Evolutionary conservation across 2,797 vertebrate genomes (phyloP), one percentile per base, ranked within the genome.

Genomic region (Tarsius wallacei): DNA sequence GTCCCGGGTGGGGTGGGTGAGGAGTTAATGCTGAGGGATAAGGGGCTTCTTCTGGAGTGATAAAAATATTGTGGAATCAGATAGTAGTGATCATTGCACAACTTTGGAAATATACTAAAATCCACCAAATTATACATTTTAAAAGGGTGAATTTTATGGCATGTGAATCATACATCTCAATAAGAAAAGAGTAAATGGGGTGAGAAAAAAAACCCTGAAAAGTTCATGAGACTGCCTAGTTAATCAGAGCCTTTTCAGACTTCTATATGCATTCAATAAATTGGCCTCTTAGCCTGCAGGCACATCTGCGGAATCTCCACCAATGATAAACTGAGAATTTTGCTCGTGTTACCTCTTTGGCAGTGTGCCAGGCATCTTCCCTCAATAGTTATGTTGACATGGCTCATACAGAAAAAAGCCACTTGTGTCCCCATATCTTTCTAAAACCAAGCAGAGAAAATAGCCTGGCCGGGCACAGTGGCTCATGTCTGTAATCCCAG

Each of bases 261-360:
- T 91, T 83, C 70, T 51, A 74, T 53, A 26, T 28, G 21, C 90
- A 51, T 68, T 36, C 36, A 95, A 49, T 73, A 87, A 77, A 87
- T 66, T 49, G 66, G 57, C 49, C 86, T 95, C 55, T 76, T 59
- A 59, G 63, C 73, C 64, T 57, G 21, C 95, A 97, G 78, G 77
- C 42, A 63, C 77, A 74, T 71, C 36, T 55, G 14, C 71, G 77
- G 88, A 93, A 94, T 93, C 85, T 87, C 97, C 93, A 94, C 61
- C 55, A 81, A 53, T 33, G 49, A 82, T 14, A 91, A 82, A 31
- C 36, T 94, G 91, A 77, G 77, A 51, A 12, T 24, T 28, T 53
- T 26, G 31, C 57, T 78, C 31, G 21, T 22, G 11, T 3, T 1
- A 26, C 22, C 91, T 94, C 84, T 42, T 36, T 42, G 66, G 70